Percentiles rank a stretch among this genome's conserved stretches.
These are phyloP conservation scores for Macropus fuliginosus DNA, from an alignment of 2,797 vertebrate species.

Conservation along the genomic window DNA sequence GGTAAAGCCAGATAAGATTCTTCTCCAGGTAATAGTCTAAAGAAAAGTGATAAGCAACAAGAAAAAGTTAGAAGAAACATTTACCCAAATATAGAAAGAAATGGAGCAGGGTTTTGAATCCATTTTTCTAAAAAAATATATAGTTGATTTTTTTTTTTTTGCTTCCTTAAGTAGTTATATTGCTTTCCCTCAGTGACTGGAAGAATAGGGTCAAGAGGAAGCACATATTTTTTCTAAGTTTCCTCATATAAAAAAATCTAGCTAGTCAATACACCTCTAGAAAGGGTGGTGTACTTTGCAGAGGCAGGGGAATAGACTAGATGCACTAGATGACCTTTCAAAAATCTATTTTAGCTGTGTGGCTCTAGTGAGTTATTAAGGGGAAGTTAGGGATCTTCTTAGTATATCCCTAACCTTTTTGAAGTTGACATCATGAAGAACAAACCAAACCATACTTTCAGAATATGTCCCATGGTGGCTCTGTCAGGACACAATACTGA, in stretches of 20 bases:
- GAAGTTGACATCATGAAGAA: not conserved
- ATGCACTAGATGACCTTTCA: not conserved
- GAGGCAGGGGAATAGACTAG: not conserved
- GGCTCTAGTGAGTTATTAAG: not conserved
- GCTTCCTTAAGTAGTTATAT: conserved; percentile 38
- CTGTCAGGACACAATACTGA: not conserved
- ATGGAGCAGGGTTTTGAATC: not conserved
- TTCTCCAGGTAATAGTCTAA: not conserved
- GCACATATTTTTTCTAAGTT: not conserved
- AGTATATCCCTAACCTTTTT: not conserved
- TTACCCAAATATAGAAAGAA: conserved; percentile 13
- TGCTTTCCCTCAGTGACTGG: not conserved
- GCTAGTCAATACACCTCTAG: not conserved
- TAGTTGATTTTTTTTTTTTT: not conserved
- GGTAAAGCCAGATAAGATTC: not conserved
- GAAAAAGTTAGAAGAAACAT: not conserved
- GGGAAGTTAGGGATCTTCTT: not conserved
- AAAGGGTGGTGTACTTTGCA: not conserved
- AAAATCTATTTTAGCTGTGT: not conserved
- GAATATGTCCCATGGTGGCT: not conserved
- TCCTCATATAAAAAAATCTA: not conserved
- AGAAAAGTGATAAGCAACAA: not conserved
- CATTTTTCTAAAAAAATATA: not conserved
- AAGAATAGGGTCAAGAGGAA: not conserved
- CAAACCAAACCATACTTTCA: not conserved